Evolutionary conservation across 2,113 vertebrate genomes (phyloP).

Genomic region (Gorsachius goisagi): DNA sequence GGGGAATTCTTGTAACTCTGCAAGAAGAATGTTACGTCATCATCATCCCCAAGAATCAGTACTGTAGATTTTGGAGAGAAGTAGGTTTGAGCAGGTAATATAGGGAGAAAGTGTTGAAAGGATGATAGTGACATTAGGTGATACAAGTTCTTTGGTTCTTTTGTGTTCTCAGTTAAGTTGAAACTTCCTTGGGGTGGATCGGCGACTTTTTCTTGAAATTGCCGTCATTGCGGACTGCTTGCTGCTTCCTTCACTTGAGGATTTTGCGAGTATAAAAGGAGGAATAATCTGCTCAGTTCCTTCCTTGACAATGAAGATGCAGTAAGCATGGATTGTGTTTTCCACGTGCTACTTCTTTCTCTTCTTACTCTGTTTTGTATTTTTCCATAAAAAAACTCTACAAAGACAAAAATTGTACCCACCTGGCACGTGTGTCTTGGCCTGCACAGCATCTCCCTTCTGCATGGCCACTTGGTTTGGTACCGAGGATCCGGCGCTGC

Average conservation of each 20-base stretch:
- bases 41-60: background rate
- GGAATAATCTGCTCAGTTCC: background rate
- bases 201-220: background rate
- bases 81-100: background rate
- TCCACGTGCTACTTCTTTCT: background rate
- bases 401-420: background rate
- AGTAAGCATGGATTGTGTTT: background rate
- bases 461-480: background rate
- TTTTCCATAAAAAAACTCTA: background rate
- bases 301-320: background rate
- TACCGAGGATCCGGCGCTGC: background rate
- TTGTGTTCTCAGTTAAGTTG: background rate
- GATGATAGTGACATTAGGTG: background rate
- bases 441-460: background rate
- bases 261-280: background rate
- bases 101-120: background rate
- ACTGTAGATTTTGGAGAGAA: background rate
- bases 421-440: background rate
- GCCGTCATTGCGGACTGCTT: fast-evolving
- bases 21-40: background rate
- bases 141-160: background rate
- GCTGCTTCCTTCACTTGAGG: background rate
- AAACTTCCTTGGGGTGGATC: background rate
- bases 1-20: background rate
- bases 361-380: background rate